Evolutionary conservation across 2,888 invertebrate species (phyloP), one percentile per base, ranked within the genome.

Genomic region (Macrosiphum euphorbiae): DNA sequence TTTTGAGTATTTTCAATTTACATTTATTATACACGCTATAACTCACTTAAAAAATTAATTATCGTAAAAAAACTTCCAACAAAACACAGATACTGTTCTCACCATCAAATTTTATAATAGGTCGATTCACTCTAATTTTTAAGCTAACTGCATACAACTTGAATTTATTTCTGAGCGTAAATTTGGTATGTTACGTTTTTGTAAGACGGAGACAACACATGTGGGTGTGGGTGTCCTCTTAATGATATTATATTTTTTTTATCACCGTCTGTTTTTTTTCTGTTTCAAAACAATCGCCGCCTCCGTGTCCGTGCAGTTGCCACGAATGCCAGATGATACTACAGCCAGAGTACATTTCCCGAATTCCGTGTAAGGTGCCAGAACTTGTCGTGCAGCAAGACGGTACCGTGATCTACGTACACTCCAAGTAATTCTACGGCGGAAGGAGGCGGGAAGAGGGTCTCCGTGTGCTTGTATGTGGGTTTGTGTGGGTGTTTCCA

Each of bases 401-500:
- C 41, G 92, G 92, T 67, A 88, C 92, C 28, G 88, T 50, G 41
- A 28, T 67, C 41, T 92, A 61, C 52, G 28, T 88, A 13, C 92
- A 92, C 92, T 7, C 88, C 20, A 88, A 88, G 92, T 92, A 92
- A 92, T 78, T 20, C 8, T 2, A 35, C 35, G 20, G 20, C 5
- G 16, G n/a, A n/a, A 67, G 16, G 16, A 16, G 20, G 67, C 7
- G n/a, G 16, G 16, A 67, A 5, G 20, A 3, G 5, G n/a, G 16
- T 5, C n/a, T 67, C n/a, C 16, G n/a, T 28, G 11, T 28, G n/a
- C n/a, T n/a, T 67, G 44, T 44, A n/a, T 4, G 61, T 61, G n/a
- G 28, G 13, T n/a, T 3, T 67, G n/a, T 67, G 67, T n/a, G n/a
- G 16, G 35, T 78, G 35, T 78, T 67, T 35, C 20, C 20, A 20